A percentile compares a stretch with the other conserved stretches of the same genome.
These are phyloP conservation scores for Phortica okadai DNA, from an alignment of 2,888 invertebrate genomes.

Conservation along the genomic window DNA sequence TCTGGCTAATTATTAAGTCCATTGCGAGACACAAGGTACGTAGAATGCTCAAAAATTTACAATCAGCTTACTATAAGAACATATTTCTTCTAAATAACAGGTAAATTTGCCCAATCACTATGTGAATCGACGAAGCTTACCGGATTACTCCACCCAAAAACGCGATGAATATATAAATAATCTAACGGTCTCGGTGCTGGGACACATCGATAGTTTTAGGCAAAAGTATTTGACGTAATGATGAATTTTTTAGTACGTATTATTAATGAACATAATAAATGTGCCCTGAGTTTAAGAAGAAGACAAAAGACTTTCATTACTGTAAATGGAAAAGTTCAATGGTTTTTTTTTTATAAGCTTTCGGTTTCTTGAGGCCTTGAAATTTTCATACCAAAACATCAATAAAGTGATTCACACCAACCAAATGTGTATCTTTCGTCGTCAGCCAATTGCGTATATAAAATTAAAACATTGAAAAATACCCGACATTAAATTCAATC, in stretches of 20 bases:
- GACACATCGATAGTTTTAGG: conserved; percentile 74
- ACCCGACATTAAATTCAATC: conserved; percentile 20
- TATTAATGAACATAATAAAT: too few relatives aligned
- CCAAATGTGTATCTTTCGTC: not conserved
- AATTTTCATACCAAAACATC: too few relatives aligned
- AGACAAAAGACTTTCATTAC: too few relatives aligned
- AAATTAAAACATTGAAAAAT: conserved; percentile 22
- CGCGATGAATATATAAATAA: conserved; percentile 70
- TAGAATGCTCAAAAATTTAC: not conserved
- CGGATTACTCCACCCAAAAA: conserved; percentile 55
- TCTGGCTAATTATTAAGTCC: conserved; percentile 82
- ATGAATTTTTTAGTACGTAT: not conserved
- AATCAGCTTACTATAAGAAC: conserved; percentile 1
- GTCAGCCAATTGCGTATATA: conserved; percentile 19
- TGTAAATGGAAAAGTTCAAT: too few relatives aligned
- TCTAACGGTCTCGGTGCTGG: conserved; percentile 72
- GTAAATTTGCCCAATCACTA: conserved; percentile 76
- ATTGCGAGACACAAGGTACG: conserved; percentile 82
- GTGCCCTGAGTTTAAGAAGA: too few relatives aligned
- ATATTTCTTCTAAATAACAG: conserved; percentile 49
- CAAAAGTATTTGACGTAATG: conserved; percentile 64
- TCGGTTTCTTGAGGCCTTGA: too few relatives aligned
- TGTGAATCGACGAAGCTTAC: conserved; percentile 64
- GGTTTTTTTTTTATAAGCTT: too few relatives aligned
- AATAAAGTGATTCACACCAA: not conserved